These are phyloP conservation scores for Actinia equina DNA, from an alignment of 64 coral and sea anemone genomes.

Conservation along the genomic window DNA sequence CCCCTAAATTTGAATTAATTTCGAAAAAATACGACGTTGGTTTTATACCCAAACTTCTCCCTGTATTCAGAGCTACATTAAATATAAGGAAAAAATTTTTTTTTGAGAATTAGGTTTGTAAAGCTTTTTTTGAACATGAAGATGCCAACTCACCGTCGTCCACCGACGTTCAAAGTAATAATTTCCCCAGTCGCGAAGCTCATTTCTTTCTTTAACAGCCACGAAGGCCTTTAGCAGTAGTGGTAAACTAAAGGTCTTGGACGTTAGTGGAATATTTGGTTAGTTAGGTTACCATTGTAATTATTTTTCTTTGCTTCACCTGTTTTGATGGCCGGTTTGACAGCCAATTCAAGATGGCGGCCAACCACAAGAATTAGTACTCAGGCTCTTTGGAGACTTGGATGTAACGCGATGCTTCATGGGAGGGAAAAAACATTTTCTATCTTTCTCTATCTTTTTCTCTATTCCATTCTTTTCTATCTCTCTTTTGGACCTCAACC, in stretches of 20 bases:
- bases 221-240: background rate
- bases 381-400: background rate
- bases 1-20: background rate
- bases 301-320: constrained; percentile 22
- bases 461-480: background rate
- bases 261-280: background rate
- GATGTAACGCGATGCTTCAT: background rate
- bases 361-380: background rate
- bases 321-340: constrained; percentile 23
- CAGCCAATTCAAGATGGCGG: constrained; percentile 50
- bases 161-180: constrained; percentile 83
- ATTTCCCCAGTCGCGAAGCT: constrained; percentile 79
- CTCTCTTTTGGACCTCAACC: too few species aligned
- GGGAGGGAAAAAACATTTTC: too few species aligned
- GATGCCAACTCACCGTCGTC: constrained; percentile 56
- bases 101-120: background rate
- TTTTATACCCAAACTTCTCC: background rate
- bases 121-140: background rate
- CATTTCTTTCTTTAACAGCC: constrained; percentile 47
- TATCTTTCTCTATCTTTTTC: background rate
- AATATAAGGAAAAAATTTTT: background rate
- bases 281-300: constrained; percentile 13
- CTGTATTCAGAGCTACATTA: background rate
- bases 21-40: background rate
- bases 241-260: background rate